Conservation (phyloP, 2,113 vertebrate genomes). For the Canis aureus region DNA sequence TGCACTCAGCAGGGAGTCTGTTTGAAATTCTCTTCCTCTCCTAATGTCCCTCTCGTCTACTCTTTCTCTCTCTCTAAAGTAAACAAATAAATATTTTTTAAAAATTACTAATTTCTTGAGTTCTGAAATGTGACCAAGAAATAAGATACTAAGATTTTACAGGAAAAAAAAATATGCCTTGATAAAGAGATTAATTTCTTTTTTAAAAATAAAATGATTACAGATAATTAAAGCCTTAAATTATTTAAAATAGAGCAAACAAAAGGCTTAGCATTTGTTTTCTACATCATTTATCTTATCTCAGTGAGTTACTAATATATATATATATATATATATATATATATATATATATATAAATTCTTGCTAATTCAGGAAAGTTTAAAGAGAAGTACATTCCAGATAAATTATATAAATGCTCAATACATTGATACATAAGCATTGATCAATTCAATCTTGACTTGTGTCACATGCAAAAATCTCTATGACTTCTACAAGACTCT, state of each 20-base stretch:
- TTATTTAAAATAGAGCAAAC: conserved; percentile 46
- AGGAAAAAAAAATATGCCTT: neutral
- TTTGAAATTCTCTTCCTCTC: neutral
- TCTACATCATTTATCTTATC: neutral
- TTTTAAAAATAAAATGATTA: conserved; percentile 30
- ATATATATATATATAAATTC: neutral
- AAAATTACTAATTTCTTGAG: conserved; percentile 30
- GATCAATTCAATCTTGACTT: neutral
- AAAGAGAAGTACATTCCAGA: neutral
- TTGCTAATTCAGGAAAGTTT: conserved; percentile 30
- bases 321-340: neutral
- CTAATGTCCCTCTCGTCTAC: neutral
- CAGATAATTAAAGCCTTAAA: conserved; percentile 53
- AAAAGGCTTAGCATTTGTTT: conserved; percentile 51
- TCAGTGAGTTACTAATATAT: neutral
- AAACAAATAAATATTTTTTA: neutral
- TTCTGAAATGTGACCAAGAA: conserved; percentile 35
- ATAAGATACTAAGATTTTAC: conserved; percentile 45
- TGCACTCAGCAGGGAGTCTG: neutral
- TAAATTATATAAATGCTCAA: conserved; percentile 3
- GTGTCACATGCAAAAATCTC: conserved; percentile 16
- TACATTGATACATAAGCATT: neutral
- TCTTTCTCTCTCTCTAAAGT: neutral
- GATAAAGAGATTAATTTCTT: conserved; percentile 16
- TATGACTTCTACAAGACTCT: neutral